These are phyloP conservation scores for Riparia riparia DNA, from an alignment of 2,113 vertebrate genomes.

Conservation along the genomic window DNA sequence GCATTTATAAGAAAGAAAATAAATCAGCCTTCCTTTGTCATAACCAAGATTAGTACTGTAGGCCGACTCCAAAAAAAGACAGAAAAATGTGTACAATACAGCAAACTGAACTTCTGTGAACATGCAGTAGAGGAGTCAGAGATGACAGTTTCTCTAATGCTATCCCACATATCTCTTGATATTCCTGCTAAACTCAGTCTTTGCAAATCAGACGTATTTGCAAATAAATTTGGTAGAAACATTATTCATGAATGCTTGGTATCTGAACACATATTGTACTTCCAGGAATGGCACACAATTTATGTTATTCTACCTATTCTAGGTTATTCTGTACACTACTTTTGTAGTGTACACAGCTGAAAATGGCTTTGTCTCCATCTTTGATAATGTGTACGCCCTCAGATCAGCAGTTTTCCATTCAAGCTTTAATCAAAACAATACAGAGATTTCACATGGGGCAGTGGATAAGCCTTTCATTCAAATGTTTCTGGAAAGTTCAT, in stretches of 20 bases:
- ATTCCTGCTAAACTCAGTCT: neutral
- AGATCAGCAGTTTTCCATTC: constrained; percentile 48
- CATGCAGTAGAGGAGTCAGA: neutral
- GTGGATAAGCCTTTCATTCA: constrained; percentile 19
- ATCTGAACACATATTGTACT: neutral
- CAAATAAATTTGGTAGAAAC: neutral
- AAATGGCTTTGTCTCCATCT: constrained; percentile 9
- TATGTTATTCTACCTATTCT: neutral
- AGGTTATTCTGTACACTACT: neutral
- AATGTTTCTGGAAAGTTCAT: constrained; percentile 21
- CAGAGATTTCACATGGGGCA: constrained; percentile 2
- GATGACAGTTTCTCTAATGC: neutral
- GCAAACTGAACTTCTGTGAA: neutral
- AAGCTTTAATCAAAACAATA: constrained; percentile 44
- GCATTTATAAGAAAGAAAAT: neutral
- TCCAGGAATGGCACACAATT: neutral
- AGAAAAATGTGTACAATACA: neutral
- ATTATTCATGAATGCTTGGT: neutral
- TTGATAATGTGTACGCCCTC: neutral
- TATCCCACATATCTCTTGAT: neutral
- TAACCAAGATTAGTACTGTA: neutral
- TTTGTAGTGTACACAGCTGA: neutral
- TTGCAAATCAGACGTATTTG: neutral
- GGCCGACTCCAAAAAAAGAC: neutral
- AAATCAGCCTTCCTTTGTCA: neutral